phyloP scores from a whole-genome alignment of 2,113 vertebrate species.

The Lasiurus cinereus region DNA sequence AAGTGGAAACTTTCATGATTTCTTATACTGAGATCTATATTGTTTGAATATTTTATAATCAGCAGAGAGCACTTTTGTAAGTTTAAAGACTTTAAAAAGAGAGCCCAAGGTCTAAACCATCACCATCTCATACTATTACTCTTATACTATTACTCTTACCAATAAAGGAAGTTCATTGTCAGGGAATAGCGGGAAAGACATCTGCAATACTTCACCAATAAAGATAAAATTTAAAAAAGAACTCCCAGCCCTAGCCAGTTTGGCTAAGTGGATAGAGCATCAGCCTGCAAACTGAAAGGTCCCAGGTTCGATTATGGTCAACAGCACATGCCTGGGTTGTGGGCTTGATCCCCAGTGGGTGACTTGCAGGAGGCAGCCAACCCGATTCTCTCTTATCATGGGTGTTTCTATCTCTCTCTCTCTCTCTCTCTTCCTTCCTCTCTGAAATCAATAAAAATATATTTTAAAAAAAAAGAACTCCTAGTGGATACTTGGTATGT shows the following conservation, averaged over 20 bases:
- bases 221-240: not conserved
- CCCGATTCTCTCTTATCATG: too few species aligned
- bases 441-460: too few species aligned
- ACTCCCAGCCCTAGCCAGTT: not conserved
- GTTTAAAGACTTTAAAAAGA: slow-evolving; percentile 34
- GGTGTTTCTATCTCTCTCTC: too few species aligned
- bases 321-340: too few species aligned
- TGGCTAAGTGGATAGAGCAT: too few species aligned
- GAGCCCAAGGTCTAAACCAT: not conserved
- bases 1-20: not conserved
- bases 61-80: not conserved
- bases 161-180: not conserved
- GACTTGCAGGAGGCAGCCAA: too few species aligned
- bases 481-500: not conserved
- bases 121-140: not conserved
- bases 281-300: too few species aligned
- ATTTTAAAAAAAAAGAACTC: not conserved
- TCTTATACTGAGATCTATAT: not conserved
- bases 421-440: too few species aligned
- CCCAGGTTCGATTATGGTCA: too few species aligned
- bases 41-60: slow-evolving; percentile 40
- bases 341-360: too few species aligned
- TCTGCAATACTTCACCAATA: too few species aligned
- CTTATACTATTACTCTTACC: not conserved
- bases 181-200: too few species aligned